Percentiles rank a stretch among this genome's conserved stretches.
phyloP scores from a whole-genome alignment of 1,140 invertebrate genomes.

The Paraescarpia echinospica region DNA sequence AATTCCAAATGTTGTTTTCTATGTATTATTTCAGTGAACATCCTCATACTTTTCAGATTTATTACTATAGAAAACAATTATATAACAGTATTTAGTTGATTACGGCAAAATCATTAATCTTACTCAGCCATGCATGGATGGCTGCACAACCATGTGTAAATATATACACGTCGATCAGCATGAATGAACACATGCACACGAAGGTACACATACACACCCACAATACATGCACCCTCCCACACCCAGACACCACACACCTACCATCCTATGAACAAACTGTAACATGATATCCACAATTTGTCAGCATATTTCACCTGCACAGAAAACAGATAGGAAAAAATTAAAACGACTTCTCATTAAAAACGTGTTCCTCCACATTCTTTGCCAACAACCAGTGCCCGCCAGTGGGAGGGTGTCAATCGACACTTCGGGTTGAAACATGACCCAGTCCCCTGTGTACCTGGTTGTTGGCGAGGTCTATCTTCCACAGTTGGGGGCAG shows the following conservation, averaged over 20 bases:
- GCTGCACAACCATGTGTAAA: background rate
- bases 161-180: background rate
- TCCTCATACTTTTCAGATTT: background rate
- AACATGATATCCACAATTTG: background rate
- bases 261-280: background rate
- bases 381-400: background rate
- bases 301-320: background rate
- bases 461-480: conserved; percentile 52
- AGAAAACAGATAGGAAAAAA: background rate
- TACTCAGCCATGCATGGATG: background rate
- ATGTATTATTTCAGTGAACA: background rate
- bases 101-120: no score
- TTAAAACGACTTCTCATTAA: background rate
- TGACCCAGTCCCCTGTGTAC: conserved; percentile 33
- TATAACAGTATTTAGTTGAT: no score
- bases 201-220: background rate
- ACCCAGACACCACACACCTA: background rate
- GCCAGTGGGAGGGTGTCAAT: background rate
- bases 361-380: background rate
- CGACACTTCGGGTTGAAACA: background rate
- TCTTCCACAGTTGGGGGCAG: conserved; percentile 49
- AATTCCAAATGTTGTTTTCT: background rate
- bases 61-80: no score
- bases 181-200: background rate
- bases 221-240: no score